Conservation (phyloP, 2,888 invertebrate species). For the Ischnura elegans region DNA sequence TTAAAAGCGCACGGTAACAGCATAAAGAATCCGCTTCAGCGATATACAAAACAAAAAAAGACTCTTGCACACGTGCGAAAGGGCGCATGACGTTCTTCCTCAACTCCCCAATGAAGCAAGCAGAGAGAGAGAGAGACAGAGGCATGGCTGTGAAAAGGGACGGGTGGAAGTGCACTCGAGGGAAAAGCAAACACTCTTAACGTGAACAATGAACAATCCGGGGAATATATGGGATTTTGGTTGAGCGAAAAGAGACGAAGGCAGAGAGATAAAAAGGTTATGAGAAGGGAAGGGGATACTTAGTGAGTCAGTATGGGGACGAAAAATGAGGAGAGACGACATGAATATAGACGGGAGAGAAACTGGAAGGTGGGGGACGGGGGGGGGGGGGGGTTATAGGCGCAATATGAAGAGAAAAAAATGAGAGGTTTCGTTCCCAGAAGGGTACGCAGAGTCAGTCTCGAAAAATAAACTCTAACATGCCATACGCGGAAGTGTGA, state of each 20-base stretch:
- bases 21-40: not conserved
- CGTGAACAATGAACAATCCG: constrained; percentile 21
- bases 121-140: too few relatives aligned
- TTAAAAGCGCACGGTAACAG: not conserved
- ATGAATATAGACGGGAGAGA: not conserved
- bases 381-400: not conserved
- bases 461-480: not conserved
- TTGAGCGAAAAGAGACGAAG: not conserved
- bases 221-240: not conserved
- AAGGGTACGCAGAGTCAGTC: not conserved
- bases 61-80: not conserved
- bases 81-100: not conserved
- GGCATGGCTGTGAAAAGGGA: not conserved
- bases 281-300: not conserved
- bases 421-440: not conserved
- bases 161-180: constrained; percentile 11
- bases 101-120: not conserved
- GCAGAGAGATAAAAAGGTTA: not conserved
- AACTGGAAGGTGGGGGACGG: not conserved
- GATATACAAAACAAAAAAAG: not conserved
- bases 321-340: not conserved
- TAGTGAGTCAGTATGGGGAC: not conserved
- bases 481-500: not conserved
- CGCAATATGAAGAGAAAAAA: too few relatives aligned
- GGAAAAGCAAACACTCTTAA: constrained; percentile 28